Evolutionary conservation across 2,888 invertebrate genomes (phyloP), one percentile per base, ranked within the genome.

Genomic region (Tetragnatha montana): DNA sequence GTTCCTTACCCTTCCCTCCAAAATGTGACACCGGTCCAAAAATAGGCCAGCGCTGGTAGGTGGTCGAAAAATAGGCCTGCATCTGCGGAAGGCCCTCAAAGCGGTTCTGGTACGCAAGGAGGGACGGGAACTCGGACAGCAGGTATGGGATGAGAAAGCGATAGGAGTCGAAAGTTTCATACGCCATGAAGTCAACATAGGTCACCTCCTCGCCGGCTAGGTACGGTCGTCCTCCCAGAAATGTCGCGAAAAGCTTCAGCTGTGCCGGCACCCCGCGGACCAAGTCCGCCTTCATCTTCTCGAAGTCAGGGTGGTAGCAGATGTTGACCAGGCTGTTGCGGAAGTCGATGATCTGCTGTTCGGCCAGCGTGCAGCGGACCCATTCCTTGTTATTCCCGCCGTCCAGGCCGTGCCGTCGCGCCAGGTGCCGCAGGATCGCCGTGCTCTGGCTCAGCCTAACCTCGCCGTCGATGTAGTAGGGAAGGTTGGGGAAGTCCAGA

Each of bases 401-500:
- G 7, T 60, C 88, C 19, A 92, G 78, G 22, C 76, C 90, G 69
- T 91, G 50, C 51, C 91, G 91, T 35, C 91, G 78, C 19, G 88
- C 92, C 68, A 92, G 78, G 22, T 92, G 87, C 51, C 91, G 83
- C 74, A 92, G 51, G 73, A 92, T 92, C 7, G 92, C 92, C 83
- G 92, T 93, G 70, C 93, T 93, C 89, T 93, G 93, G 17, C 93
- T 93, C 10, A 93, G 91, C 83, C 93, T 93, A 6, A 93, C 91
- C n/a, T 93, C 93, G 0, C 93, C 93, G 91, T 93, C 93, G 47
- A 93, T 92, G 91, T 92, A 93, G 87, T 93, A 93, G 8, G 93
- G 93, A 35, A 93, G 91, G 92, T 93, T 94, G 7, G 94, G 93
- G 82, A 93, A 93, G 51, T 92, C 92, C 22, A 94, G 90, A 2